Conservation (phyloP, 2,797 vertebrate genomes). For the Triplophysa bombifrons region DNA sequence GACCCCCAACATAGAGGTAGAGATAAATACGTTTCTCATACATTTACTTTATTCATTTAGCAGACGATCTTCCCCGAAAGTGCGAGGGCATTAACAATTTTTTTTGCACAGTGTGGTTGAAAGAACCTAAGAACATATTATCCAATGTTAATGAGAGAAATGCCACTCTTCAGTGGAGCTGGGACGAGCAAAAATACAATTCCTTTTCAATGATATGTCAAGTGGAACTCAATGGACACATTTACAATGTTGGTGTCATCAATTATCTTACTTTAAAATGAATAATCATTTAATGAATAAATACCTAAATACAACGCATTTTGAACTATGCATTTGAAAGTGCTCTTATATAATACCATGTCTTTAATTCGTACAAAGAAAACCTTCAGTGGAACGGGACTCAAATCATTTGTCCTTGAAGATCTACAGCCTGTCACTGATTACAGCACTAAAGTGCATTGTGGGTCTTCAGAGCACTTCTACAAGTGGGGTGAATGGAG, state of each 20-base stretch:
- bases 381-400: slow-evolving; percentile 53
- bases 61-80: not conserved
- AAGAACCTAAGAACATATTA: not conserved
- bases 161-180: slow-evolving; percentile 65
- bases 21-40: not conserved
- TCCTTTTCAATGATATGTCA: slow-evolving; percentile 65
- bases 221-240: slow-evolving; percentile 44
- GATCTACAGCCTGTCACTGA: slow-evolving; percentile 61
- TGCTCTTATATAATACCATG: not conserved
- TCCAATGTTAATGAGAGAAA: slow-evolving; percentile 47
- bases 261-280: not conserved
- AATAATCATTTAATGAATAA: not conserved
- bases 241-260: slow-evolving; percentile 58
- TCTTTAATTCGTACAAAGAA: slow-evolving; percentile 11
- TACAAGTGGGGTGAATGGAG: slow-evolving; percentile 76
- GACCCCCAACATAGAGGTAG: slow-evolving; percentile 71
- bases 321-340: not conserved
- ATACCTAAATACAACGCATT: not conserved
- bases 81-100: not conserved
- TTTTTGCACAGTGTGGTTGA: slow-evolving; percentile 45
- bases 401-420: slow-evolving; percentile 41
- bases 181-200: slow-evolving; percentile 42
- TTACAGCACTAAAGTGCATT: slow-evolving; percentile 59
- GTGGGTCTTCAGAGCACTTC: slow-evolving; percentile 59
- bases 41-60: not conserved